Base-by-base conservation (phyloP, 2,797 vertebrate genomes). In the Cephalopachus bancanus region DNA sequence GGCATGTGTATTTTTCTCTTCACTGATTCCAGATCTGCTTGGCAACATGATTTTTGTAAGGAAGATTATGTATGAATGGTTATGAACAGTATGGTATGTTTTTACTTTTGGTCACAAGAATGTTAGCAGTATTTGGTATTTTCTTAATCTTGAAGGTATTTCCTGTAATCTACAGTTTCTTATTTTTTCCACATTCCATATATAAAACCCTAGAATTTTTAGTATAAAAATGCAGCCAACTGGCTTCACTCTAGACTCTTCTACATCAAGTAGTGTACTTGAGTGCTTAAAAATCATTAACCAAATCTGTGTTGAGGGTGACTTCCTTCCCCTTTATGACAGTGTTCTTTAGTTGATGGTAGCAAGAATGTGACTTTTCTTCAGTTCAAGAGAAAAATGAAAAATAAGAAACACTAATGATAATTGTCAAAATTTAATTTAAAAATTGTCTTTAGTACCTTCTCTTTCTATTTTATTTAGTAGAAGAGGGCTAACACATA, bases 181-280 rank as follows among this genome's bases (percentile, higher is more conserved):
- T 94, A 74, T 37, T 74, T 88, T 96, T 33, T 28, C 8, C 79
- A 33, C n/a, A 86, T 26, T 19, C 22, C 30, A 37, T 81, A 96
- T 59, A 6, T 93, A 69, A 96, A 92, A 51, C 88, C 71, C 26
- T 96, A 95, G 80, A 97, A 92, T 89, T 84, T 71, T 72, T 37
- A 89, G 6, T 79, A 76, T 83, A 64, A 71, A 93, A 84, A 90
- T 62, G 59, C 60, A 95, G 20, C 62, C 37, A 92, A 7, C n/a
- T 76, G 26, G 44, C n/a, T 95, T 92, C 49, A 91, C 64, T 86
- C 28, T 90, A 53, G 71, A 83, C 33, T 92, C 37, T 55, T 72
- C 65, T 33, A 91, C 15, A 24, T 92, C 89, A 95, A 89, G 84
- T 86, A 71, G 59, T 95, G 44, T 33, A 81, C 74, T 72, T 64